Percentiles rank a stretch among this genome's conserved stretches.
Conservation (phyloP, 2,797 vertebrate species). For the Strix occidentalis region DNA sequence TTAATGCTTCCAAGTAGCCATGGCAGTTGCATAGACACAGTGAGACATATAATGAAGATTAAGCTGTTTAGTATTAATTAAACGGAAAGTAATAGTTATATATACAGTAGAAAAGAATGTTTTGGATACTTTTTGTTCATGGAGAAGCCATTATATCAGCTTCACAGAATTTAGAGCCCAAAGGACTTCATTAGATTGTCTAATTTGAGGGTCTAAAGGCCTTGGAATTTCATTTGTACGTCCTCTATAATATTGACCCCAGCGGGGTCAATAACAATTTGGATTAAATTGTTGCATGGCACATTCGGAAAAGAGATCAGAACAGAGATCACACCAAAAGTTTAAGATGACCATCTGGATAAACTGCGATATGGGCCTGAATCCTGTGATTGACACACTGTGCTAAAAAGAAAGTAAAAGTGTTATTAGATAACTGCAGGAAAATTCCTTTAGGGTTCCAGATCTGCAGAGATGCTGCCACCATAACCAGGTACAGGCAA, state of each 20-base stretch:
- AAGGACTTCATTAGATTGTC: background rate
- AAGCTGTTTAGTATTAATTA: background rate
- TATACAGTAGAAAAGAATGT: background rate
- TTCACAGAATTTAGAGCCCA: background rate
- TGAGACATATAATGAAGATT: conserved; percentile 20
- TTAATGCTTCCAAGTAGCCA: conserved; percentile 19
- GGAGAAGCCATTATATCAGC: background rate
- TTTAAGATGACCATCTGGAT: background rate
- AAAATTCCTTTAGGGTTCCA: background rate
- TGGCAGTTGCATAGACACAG: background rate
- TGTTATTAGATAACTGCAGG: background rate
- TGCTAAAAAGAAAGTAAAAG: background rate
- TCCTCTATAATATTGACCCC: background rate
- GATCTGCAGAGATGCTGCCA: background rate
- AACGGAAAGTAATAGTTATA: background rate
- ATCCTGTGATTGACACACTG: background rate
- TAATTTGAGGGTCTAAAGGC: background rate
- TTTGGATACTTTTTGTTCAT: background rate
- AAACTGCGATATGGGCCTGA: background rate
- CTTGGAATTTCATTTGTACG: background rate
- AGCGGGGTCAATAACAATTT: background rate
- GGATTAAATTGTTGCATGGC: background rate
- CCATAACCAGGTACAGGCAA: background rate
- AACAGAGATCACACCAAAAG: background rate
- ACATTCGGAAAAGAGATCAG: background rate